Evolutionary conservation across 2,888 invertebrate genomes (phyloP).

Genomic region (Sarcophaga rosellei): DNA sequence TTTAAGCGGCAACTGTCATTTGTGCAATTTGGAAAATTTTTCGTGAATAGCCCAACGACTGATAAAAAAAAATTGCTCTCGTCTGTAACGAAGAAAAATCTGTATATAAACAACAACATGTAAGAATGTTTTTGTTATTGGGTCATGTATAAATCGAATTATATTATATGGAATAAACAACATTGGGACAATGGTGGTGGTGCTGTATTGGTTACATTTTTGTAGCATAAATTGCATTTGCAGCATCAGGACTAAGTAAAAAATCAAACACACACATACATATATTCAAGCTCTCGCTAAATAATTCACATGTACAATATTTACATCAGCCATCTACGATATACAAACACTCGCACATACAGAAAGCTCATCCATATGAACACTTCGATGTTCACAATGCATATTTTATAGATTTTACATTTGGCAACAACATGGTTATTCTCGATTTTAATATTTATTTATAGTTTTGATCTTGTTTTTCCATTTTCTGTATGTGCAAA

Average conservation of each 20-base stretch:
- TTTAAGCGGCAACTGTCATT: too few species aligned
- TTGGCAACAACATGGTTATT: too few species aligned
- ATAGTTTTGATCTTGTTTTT: background rate
- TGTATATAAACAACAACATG: conserved; percentile 35
- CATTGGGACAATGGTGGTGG: conserved; percentile 9
- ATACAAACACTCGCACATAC: background rate
- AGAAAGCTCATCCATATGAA: background rate
- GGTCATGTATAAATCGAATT: conserved; percentile 69
- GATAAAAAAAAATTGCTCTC: too few species aligned
- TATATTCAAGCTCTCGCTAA: too few species aligned
- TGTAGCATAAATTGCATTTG: conserved; percentile 21
- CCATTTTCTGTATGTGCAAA: too few species aligned
- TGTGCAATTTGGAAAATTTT: too few species aligned
- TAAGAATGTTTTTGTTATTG: conserved; percentile 62
- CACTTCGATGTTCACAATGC: too few species aligned
- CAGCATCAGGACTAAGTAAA: background rate
- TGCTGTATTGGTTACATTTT: background rate
- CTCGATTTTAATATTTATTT: too few species aligned
- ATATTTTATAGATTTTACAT: too few species aligned
- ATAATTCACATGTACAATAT: background rate
- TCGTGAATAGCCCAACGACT: too few species aligned
- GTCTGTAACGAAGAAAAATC: conserved; percentile 1
- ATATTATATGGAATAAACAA: conserved; percentile 58
- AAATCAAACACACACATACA: too few species aligned
- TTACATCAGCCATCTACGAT: background rate